phyloP scores from a whole-genome alignment of 2,113 vertebrate species.

The Rhadina sibilatrix region DNA sequence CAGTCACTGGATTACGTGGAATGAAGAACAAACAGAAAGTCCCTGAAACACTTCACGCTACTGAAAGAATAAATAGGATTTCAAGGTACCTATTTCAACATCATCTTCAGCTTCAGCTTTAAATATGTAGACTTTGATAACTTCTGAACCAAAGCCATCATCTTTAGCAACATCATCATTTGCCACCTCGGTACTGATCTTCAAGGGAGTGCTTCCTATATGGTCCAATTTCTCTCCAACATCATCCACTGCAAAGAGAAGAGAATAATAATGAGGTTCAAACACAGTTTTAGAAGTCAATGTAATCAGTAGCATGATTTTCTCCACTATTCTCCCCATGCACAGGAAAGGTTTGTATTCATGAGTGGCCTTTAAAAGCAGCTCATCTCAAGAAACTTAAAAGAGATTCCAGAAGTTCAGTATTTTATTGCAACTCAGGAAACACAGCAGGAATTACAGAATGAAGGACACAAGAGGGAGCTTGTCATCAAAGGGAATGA shows the following conservation, averaged over 20 bases:
- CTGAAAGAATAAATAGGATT: not conserved
- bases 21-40: not conserved
- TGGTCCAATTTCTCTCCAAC: slow-evolving; percentile 95
- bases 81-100: slow-evolving; percentile 88
- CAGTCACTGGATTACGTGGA: not conserved
- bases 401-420: not conserved
- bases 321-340: not conserved
- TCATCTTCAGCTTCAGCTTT: slow-evolving; percentile 99
- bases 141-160: slow-evolving; percentile 91
- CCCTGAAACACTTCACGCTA: not conserved
- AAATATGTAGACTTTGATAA: slow-evolving; percentile 99
- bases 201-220: slow-evolving; percentile 90
- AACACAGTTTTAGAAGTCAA: not conserved
- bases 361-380: not conserved
- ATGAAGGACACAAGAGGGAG: not conserved
- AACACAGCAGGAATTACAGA: not conserved
- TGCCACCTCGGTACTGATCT: slow-evolving; percentile 91
- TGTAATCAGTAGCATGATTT: not conserved
- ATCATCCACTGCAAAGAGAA: slow-evolving; percentile 88
- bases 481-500: not conserved
- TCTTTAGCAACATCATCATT: slow-evolving; percentile 92
- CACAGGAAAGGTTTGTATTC: not conserved
- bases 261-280: slow-evolving; percentile 37
- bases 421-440: not conserved
- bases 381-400: not conserved